Base-by-base conservation (phyloP, 1,140 invertebrate species). In the Drosophila elegans region DNA sequence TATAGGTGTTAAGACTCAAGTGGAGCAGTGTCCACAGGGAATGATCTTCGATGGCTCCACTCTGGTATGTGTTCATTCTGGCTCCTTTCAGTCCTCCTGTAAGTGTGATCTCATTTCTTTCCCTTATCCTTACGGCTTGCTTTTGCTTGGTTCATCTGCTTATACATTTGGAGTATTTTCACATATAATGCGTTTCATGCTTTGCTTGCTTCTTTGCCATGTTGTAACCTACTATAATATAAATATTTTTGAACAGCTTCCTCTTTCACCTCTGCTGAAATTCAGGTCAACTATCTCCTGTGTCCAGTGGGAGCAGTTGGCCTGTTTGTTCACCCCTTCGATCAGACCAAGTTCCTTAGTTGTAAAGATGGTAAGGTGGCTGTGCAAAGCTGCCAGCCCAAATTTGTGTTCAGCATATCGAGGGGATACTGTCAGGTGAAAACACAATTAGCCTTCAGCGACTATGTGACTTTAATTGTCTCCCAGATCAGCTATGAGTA, bases 341-440 rank as follows among this genome's bases (percentile, higher is more conserved):
- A 95, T 53, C 96, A 95, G 66, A 92, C 91, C 6, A 95, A 95
- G 77, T 96, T 94, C 76, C 75, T 96, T 3, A 94, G 94, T 49
- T 96, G 96, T 80, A 89, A 92, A 91, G 95, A 94, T 5, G 93
- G 83, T 16, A 88, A 53, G 94, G 94, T 34, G 49, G 94, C 93
- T 55, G 92, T 95, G 16, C 94, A 95, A 92, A 92, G 93, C 29
- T 96, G 96, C 86, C 93, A 93, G 13, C 93, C 94, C 2, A 94
- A 94, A 7, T 95, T 94, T 4, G 93, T 94, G 1, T 96, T 96
- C 80, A 95, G 96, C 91, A 93, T 95, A 4, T 68, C 85, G 3
- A 91, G 92, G 0, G 92, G 92, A 1, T 92, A 93, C 34, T 96
- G 96, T 74, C 95, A 95, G 78, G 93, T 93, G 83, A 94, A 95